phyloP scores from a whole-genome alignment of 2,888 invertebrate species.

The Platycheirus rosarum region DNA sequence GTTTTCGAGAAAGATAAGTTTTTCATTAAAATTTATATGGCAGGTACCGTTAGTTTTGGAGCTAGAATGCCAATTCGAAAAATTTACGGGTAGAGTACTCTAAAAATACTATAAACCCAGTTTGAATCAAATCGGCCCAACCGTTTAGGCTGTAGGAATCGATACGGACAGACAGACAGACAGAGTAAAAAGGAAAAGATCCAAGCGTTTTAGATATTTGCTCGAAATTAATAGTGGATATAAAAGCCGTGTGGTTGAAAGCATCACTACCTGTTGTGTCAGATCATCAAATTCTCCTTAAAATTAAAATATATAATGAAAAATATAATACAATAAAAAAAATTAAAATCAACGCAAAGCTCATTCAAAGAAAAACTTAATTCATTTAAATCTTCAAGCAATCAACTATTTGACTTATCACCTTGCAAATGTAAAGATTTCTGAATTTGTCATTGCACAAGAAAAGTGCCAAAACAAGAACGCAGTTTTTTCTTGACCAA shows the following conservation, averaged over 20 bases:
- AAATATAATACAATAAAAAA: conserved; percentile 1
- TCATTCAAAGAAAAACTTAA: neutral
- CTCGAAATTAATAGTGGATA: neutral
- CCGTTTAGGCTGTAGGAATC: too few species aligned
- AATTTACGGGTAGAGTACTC: too few species aligned
- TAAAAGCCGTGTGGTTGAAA: neutral
- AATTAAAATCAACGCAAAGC: neutral
- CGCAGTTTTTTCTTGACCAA: too few species aligned
- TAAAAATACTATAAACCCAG: too few species aligned
- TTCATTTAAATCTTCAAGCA: neutral
- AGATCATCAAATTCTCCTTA: neutral
- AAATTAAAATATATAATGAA: conserved; percentile 1
- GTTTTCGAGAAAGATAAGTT: too few species aligned
- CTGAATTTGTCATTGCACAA: neutral
- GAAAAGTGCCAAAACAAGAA: too few species aligned
- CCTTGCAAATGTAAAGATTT: neutral
- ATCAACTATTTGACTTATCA: neutral
- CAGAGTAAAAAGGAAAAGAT: neutral
- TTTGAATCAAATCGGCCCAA: too few species aligned
- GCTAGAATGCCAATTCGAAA: too few species aligned
- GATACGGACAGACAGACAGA: too few species aligned
- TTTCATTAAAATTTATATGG: too few species aligned
- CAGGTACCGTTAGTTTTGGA: too few species aligned
- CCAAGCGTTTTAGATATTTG: neutral
- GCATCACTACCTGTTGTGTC: conserved; percentile 1